Percentiles rank a stretch among this genome's conserved stretches.
phyloP scores from a whole-genome alignment of 2,113 vertebrate genomes.

The Ptychochromis oligacanthus region DNA sequence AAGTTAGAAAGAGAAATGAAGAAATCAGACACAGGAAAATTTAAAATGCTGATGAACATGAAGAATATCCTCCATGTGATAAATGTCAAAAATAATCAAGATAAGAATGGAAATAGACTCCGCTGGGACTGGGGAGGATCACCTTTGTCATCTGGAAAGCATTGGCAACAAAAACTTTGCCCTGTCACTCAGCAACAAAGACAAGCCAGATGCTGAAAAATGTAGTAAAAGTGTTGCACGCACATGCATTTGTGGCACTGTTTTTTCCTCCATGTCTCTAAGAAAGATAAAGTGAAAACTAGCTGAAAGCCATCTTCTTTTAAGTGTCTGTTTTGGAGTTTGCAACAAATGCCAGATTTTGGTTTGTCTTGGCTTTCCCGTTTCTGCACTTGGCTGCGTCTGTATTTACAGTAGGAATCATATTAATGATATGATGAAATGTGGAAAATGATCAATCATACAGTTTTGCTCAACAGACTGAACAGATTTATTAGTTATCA shows the following conservation, averaged over 20 bases:
- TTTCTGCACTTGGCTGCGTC: neutral
- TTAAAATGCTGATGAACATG: neutral
- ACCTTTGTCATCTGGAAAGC: slow-evolving; percentile 4
- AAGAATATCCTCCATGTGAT: neutral
- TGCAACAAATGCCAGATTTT: neutral
- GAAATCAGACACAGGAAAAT: neutral
- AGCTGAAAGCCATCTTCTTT: neutral
- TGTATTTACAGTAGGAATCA: neutral
- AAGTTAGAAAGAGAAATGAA: neutral
- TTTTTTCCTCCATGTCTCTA: neutral
- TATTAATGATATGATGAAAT: neutral
- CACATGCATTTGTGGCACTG: neutral
- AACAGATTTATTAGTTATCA: neutral
- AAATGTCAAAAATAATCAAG: slow-evolving; percentile 9
- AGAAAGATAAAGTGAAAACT: neutral
- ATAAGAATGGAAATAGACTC: neutral
- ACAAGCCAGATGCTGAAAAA: slow-evolving; percentile 43
- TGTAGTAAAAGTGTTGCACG: slow-evolving; percentile 19
- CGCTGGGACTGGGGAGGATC: neutral
- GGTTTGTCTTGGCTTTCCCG: neutral
- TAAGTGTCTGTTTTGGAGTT: neutral
- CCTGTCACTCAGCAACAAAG: slow-evolving; percentile 1
- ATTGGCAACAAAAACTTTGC: neutral
- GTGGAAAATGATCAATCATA: neutral
- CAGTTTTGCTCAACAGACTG: neutral